A percentile compares a stretch with the other conserved stretches of the same genome.
Evolutionary conservation across 2,113 vertebrate species (phyloP).

Genomic region (Esox niger): DNA sequence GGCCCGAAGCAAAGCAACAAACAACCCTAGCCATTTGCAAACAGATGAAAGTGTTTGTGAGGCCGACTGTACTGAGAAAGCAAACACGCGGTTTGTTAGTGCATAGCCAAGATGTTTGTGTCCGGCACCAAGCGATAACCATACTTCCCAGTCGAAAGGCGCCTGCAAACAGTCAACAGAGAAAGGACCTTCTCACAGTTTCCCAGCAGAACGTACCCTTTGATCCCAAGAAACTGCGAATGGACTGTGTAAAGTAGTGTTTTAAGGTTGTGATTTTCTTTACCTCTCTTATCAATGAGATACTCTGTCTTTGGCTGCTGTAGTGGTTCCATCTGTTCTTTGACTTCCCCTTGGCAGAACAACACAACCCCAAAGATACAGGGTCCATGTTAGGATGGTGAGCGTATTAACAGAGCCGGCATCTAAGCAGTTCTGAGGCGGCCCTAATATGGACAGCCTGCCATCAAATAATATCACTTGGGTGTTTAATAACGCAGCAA

Average conservation of each 20-base stretch:
- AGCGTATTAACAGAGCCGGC: constrained; percentile 10
- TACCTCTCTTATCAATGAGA: constrained; percentile 43
- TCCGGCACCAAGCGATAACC: constrained; percentile 44
- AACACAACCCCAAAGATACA: too few relatives aligned
- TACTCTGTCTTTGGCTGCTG: constrained; percentile 26
- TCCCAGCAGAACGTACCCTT: too few relatives aligned
- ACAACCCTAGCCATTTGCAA: neutral
- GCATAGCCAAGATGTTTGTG: constrained; percentile 55
- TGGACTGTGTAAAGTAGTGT: too few relatives aligned
- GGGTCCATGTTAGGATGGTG: too few relatives aligned
- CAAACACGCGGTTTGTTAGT: constrained; percentile 24
- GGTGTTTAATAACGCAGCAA: too few relatives aligned
- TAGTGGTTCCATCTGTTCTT: constrained; percentile 41
- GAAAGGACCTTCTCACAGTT: constrained; percentile 26
- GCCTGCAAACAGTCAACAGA: constrained; percentile 51
- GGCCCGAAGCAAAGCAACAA: neutral
- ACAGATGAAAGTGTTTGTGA: neutral
- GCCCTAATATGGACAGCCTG: constrained; percentile 23
- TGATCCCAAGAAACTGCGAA: neutral
- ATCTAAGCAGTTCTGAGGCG: too few relatives aligned
- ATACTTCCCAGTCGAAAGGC: constrained; percentile 41
- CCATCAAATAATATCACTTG: too few relatives aligned
- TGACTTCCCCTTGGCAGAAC: constrained; percentile 5
- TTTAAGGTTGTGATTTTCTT: constrained; percentile 6
- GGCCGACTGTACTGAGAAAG: neutral